Evolutionary conservation across 2,888 invertebrate species (phyloP).

Genomic region (Macaria notata): DNA sequence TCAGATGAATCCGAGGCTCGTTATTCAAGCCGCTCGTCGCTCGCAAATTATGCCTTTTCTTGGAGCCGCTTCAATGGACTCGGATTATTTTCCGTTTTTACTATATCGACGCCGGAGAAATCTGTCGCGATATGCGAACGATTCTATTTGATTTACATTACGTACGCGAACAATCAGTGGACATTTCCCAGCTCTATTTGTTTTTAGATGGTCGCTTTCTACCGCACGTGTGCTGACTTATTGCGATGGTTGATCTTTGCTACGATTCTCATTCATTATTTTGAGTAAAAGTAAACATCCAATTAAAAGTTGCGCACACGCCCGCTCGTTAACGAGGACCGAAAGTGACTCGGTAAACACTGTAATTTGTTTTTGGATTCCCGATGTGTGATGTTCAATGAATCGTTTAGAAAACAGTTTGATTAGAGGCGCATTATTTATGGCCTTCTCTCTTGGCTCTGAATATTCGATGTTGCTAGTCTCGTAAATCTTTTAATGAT

Average conservation of each 20-base stretch:
- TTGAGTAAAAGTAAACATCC: slow-evolving; percentile 62
- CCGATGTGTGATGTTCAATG: slow-evolving; percentile 22
- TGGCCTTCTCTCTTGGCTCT: not conserved
- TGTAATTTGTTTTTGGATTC: slow-evolving; percentile 28
- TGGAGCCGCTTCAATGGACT: slow-evolving; percentile 64
- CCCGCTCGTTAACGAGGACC: slow-evolving; percentile 59
- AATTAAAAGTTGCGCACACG: slow-evolving; percentile 64
- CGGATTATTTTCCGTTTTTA: slow-evolving; percentile 65
- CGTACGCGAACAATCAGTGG: slow-evolving; percentile 25
- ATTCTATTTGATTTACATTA: slow-evolving; percentile 27
- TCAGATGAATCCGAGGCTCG: slow-evolving; percentile 54
- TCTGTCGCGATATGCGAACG: slow-evolving; percentile 35
- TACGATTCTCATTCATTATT: slow-evolving; percentile 65
- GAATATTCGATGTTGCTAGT: not conserved
- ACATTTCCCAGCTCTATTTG: slow-evolving; percentile 21
- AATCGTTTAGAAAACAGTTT: slow-evolving; percentile 22
- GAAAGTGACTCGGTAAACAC: slow-evolving; percentile 56
- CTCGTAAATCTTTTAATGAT: slow-evolving; percentile 1
- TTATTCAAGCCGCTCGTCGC: slow-evolving; percentile 45
- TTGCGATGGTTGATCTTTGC: slow-evolving; percentile 52
- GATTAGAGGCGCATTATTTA: slow-evolving; percentile 13
- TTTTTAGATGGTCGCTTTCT: slow-evolving; percentile 60
- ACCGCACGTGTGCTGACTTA: slow-evolving; percentile 50
- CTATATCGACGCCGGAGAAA: slow-evolving; percentile 49
- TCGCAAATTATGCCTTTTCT: slow-evolving; percentile 57